Evolutionary conservation across 2,888 invertebrate species (phyloP), one percentile per base, ranked within the genome.

Genomic region (Gortyna flavago): DNA sequence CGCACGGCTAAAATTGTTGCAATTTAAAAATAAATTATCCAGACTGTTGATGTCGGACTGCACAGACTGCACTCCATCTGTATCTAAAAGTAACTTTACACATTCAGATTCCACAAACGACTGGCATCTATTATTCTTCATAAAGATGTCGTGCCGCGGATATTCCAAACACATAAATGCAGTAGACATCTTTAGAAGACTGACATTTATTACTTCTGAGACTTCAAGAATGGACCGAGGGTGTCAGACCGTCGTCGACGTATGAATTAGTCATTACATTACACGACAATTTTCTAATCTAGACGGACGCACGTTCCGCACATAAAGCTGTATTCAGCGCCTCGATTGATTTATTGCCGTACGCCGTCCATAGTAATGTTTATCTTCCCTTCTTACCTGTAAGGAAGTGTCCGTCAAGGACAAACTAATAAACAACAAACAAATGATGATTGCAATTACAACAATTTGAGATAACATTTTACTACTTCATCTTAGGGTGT

Each of bases 261-360:
- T 75, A 85, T 81, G 84, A 81, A 88, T 87, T 87, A 87, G 80
- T 87, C 78, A 87, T 85, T 87, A 85, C 81, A 85, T 81, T 87
- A 85, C 81, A 85, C 81, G 84, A 77, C 86, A 88, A 89, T 88
- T 88, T 88, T 86, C 83, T 84, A 85, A 89, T 85, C 83, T 85
- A 90, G 89, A 92, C 90, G 90, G 88, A 89, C 91, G 90, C 92
- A 93, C 93, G 93, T 91, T 89, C 90, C 82, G 81, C 89, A 90
- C 92, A 93, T 95, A 95, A 95, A 95, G 88, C 89, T 90, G 86
- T 90, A 89, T 91, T 92, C 92, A 91, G 89, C 89, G 93, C 90
- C 91, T 90, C 90, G 89, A 90, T 90, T 95, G 96, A 96, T 96
- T 96, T 95, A 96, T 96, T 89, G 91, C 91, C 88, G 85, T 89